phyloP scores from a whole-genome alignment of 2,113 vertebrate genomes.

The Dolichotis patagonum region DNA sequence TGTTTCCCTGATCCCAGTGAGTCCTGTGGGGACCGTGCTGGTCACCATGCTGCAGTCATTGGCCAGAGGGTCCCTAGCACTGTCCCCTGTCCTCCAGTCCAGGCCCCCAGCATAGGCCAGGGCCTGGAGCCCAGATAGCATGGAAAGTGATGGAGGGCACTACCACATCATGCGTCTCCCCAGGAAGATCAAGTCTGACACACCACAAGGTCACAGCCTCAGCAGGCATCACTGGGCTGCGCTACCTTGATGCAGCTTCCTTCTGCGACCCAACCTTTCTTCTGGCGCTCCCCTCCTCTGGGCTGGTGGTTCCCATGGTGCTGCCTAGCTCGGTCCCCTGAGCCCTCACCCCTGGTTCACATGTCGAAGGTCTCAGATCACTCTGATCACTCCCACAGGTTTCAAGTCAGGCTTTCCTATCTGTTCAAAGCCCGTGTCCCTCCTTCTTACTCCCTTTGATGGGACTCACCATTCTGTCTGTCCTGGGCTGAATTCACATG shows the following conservation, averaged over 20 bases:
- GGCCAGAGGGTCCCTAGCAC: rapidly evolving
- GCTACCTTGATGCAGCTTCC: no score
- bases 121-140: background rate
- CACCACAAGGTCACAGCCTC: background rate
- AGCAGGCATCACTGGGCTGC: no score
- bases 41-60: background rate
- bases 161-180: background rate
- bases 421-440: background rate
- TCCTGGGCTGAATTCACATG: background rate
- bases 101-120: no score
- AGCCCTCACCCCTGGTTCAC: background rate
- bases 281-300: background rate
- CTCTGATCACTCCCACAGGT: background rate
- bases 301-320: no score
- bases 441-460: background rate
- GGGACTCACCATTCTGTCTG: no score
- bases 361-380: no score
- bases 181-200: background rate
- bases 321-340: no score
- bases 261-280: background rate
- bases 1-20: background rate
- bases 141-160: background rate
- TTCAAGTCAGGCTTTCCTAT: background rate
- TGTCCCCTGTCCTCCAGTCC: background rate
- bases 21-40: background rate